Evolutionary conservation across 2,797 vertebrate genomes (phyloP), one percentile per base, ranked within the genome.

Genomic region (Falco concolor): DNA sequence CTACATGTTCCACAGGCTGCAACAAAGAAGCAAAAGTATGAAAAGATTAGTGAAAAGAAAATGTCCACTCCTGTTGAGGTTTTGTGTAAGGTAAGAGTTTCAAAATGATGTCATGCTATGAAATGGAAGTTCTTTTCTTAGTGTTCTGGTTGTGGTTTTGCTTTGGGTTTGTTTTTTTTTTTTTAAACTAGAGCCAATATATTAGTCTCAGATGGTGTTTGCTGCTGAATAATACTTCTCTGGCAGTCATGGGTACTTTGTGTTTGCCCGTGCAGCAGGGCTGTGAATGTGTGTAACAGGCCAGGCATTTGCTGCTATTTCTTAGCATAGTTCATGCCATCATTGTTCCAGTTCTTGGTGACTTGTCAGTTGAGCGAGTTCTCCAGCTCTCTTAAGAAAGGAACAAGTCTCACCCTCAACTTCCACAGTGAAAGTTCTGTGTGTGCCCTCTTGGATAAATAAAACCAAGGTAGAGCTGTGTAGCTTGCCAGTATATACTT

Each of bases 21-120:
- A 98, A 99, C 99, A 98, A 99, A 99, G 98, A 99, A 99, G 98
- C 99, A 99, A 97, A 99, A 99, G 96, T 99, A 99, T 96, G 99
- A 99, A 98, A 99, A 99, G 98, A 99, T 99, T 97, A 99, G 99
- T 89, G 99, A 99, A 99, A 99, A 99, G 98, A 99, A 99, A 98
- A 99, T 99, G 99, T 99, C 99, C 79, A 99, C 99, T 96, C 99
- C 99, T 89, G 99, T 99, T 96, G 99, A 99, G 98, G 98, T 99
- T 97, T 99, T 99, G 97, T 99, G 99, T 99, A 99, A 99, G 99
- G 99, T 99, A 98, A 97, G 97, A 80, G 24, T 92, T 61, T 74
- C 69, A 95, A 54, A 92, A 34, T 95, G 60, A 92, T 86, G 88
- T 80, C 75, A 72, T 87, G 40, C 63, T 87, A 45, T 84, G 72